These are phyloP conservation scores for Felis chaus DNA, from an alignment of 2,113 vertebrate genomes.

Conservation along the genomic window DNA sequence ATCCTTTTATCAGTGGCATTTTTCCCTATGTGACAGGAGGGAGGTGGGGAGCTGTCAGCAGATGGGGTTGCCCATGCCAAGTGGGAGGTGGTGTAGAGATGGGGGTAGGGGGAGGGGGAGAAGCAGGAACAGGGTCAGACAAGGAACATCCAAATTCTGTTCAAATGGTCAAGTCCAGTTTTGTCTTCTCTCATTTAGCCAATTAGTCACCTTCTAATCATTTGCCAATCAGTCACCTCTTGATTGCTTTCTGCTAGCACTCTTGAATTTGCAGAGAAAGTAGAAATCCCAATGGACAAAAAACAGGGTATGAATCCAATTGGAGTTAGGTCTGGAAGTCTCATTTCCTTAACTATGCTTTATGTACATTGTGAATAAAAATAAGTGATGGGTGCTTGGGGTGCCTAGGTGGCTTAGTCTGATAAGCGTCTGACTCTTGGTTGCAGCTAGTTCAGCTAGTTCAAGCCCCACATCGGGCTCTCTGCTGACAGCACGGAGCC, in stretches of 20 bases:
- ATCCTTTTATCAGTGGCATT: not conserved
- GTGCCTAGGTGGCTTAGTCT: too few relatives aligned
- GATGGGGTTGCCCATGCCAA: not conserved
- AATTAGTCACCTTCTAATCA: not conserved
- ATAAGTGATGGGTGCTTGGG: not conserved
- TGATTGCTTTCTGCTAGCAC: not conserved
- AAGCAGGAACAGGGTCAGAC: not conserved
- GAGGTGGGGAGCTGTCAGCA: not conserved
- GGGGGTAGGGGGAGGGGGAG: fast-evolving
- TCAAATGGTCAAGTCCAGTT: not conserved
- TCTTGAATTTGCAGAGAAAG: conserved; percentile 26
- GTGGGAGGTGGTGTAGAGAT: not conserved
- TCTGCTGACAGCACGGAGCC: too few relatives aligned
- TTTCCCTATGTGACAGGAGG: not conserved
- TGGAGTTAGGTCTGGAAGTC: conserved; percentile 19
- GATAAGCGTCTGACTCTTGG: too few relatives aligned
- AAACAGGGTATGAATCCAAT: conserved; percentile 25
- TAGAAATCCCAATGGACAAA: not conserved
- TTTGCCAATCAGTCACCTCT: not conserved
- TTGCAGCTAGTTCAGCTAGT: too few relatives aligned
- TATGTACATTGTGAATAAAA: conserved; percentile 6
- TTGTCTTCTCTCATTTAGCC: conserved; percentile 28
- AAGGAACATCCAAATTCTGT: not conserved
- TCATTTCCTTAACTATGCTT: conserved; percentile 16
- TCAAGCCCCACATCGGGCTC: too few relatives aligned